Evolutionary conservation across 2,113 vertebrate species (phyloP), one percentile per base, ranked within the genome.

Genomic region (Psittacula cyanocephala): DNA sequence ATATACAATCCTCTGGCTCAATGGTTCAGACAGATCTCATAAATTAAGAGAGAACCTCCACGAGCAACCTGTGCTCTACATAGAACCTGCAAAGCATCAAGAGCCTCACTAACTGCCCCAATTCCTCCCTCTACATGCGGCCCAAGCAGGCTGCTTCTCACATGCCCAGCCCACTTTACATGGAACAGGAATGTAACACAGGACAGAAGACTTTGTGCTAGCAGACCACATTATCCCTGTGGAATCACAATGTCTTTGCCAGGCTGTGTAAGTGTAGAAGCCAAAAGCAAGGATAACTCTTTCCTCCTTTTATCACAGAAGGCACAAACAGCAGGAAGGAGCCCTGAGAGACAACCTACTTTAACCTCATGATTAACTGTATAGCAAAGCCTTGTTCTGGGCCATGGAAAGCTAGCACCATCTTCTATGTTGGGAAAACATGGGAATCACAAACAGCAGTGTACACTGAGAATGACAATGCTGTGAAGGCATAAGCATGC

Each of bases 321-420:
- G 31, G n/a, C 25, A 33, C 3, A 63, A 87, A 39, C 0, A 1
- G 44, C 39, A 78, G 67, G 47, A 47, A 80, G 43, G 13, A 60
- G 17, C 22, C 57, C 59, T 1, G 0, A 77, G 64, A 74, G 20
- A 49, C 8, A 24, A 7, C 5, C 18, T 37, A 0, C 14, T 25
- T 70, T 20, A 43, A 52, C 50, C 46, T 89, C 5, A 5, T 6
- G 3, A 52, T 47, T n/a, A 17, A 13, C 59, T 44, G 47, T 35
- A 60, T 25, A 53, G 10, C 7, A 69, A 23, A 75, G 33, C 46
- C 37, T 47, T 12, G 7, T n/a, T 47, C n/a, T 15, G 11, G 43
- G 29, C 18, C n/a, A 29, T 1, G 7, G 59, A 24, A 22, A 60
- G 74, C 43, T 19, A 59, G 28, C 31, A 46, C 17, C 59, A 14